A percentile compares a stretch with the other conserved stretches of the same genome.
These are phyloP conservation scores for Prionace glauca DNA, from an alignment of 2,797 vertebrate genomes.

Conservation along the genomic window DNA sequence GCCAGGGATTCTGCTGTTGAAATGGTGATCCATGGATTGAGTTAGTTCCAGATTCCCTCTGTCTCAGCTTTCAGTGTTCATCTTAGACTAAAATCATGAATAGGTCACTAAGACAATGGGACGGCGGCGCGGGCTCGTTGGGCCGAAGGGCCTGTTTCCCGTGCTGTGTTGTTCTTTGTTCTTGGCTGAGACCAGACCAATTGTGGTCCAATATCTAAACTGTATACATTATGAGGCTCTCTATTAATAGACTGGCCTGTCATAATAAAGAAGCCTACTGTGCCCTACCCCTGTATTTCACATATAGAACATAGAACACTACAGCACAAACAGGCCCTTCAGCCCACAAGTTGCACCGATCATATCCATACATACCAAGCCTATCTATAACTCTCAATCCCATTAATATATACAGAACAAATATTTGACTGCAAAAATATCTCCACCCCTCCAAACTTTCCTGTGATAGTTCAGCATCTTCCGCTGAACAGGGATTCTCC, in stretches of 20 bases:
- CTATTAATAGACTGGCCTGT: background rate
- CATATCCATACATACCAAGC: no score
- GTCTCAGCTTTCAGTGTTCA: background rate
- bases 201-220: background rate
- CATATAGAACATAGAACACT: background rate
- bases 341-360: no score
- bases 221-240: background rate
- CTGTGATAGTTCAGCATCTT: background rate
- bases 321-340: no score
- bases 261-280: background rate
- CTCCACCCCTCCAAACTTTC: background rate
- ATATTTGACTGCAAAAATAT: background rate
- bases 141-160: no score
- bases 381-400: no score
- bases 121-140: no score
- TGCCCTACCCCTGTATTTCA: background rate
- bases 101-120: no score
- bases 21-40: background rate
- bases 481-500: background rate
- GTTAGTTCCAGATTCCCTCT: background rate
- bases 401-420: background rate
- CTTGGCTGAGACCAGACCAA: background rate
- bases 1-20: background rate
- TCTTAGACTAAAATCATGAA: no score
- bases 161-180: no score